phyloP scores from a whole-genome alignment of 2,797 vertebrate genomes.

The Gallinago nigripennis region DNA sequence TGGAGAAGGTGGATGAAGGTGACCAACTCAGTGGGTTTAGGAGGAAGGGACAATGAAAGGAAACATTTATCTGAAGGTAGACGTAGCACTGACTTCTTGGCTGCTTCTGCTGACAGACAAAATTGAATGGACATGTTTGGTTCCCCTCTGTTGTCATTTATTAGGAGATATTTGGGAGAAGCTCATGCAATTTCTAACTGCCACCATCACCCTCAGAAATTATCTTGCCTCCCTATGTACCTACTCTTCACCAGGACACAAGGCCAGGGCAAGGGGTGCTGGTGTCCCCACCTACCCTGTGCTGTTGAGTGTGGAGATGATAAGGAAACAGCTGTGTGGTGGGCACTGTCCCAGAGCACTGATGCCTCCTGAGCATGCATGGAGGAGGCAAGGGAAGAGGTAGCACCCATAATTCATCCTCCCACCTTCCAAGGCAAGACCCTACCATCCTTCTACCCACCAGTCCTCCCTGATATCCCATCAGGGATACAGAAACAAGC shows the following conservation, averaged over 20 bases:
- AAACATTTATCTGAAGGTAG: neutral
- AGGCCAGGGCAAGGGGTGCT: neutral
- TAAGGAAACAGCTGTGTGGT: neutral
- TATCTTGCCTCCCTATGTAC: neutral
- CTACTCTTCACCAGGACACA: neutral
- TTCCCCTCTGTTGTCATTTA: neutral
- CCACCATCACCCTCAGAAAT: neutral
- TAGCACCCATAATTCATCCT: neutral
- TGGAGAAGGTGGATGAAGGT: neutral
- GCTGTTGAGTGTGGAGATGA: neutral
- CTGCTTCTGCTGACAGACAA: neutral
- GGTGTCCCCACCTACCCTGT: neutral
- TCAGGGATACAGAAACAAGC: accelerated
- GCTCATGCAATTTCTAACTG: accelerated
- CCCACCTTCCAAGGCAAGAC: neutral
- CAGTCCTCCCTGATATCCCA: neutral
- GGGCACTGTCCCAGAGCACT: neutral
- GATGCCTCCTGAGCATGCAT: neutral
- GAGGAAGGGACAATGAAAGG: neutral
- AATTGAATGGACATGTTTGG: accelerated
- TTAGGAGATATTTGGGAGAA: neutral
- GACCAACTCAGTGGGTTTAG: neutral
- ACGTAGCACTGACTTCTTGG: neutral
- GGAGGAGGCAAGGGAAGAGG: neutral
- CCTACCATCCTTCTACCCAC: neutral